Evolutionary conservation across 1,140 invertebrate genomes (phyloP), one percentile per base, ranked within the genome.

Genomic region (Hesperophylax magnus): DNA sequence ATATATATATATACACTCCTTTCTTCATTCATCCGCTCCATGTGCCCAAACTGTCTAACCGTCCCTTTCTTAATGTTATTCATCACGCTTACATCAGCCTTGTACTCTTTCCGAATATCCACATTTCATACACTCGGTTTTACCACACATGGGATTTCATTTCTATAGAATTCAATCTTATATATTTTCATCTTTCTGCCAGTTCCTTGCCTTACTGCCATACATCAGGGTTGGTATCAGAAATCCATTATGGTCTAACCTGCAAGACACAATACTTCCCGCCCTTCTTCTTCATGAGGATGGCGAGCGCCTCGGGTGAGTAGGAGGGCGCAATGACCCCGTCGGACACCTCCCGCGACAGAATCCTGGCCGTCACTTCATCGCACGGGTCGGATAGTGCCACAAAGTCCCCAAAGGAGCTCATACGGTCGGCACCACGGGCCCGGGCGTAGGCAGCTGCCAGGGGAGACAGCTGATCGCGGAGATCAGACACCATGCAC

Each of bases 321-420:
- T 98, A 99, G 6, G 94, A 96, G 5, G 98, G 97, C 0, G 98
- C 98, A 83, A 99, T 96, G 53, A 99, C 95, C 53, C 98, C 98
- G 91, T 99, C 98, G 3, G 98, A 99, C 0, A 99, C 97, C 86
- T 95, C 94, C 22, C 94, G 88, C 0, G 94, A 93, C 56, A 95
- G 94, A 22, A 95, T 93, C 84, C 89, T 91, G 0, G 94, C 98
- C 0, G 98, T 99, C 15, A 93, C 83, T 31, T 91, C 92, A 90
- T 99, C 98, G 88, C 98, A 99, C 2, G 89, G 86, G 86, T 99
- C 97, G 0, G 98, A 99, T 0, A 99, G 87, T 14, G 98, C 97
- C 54, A 99, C 93, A 88, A 99, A 99, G 89, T 99, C 98, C 0
- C 98, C 98, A 89, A 99, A 99, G 14, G 98, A 99, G 6, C 97